Base-by-base conservation (phyloP, 2,797 vertebrate genomes). In the Sitta carolinensis region DNA sequence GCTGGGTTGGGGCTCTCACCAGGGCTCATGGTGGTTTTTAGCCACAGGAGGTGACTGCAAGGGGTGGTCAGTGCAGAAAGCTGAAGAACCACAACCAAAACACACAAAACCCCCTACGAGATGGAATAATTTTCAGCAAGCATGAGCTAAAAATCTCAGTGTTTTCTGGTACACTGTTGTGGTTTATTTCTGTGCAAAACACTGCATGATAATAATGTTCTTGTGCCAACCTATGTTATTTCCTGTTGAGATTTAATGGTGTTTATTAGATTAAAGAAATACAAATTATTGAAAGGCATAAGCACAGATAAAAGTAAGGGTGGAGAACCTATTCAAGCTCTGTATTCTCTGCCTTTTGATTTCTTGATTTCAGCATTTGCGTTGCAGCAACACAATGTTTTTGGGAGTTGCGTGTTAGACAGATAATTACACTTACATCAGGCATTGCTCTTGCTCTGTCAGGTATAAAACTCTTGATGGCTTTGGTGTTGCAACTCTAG, bases 231-330 rank as follows among this genome's bases (percentile, higher is more conserved):
- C 72, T 57, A 7, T 67, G 61, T 22, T 68, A 87, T 36, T 62
- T 51, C 61, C 50, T 70, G 42, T 89, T 92, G 87, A 87, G 89
- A 80, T 83, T 77, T 80, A 83, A 66, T 77, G 42, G 30, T 51
- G 30, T 76, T 92, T 89, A 81, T 94, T 87, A 93, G 74, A 91
- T 89, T 91, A 59, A 70, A 77, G 52, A 87, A 94, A 67, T 45
- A 76, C 4, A 74, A 78, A 90, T 77, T 89, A 43, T 85, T 78
- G 69, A 66, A 90, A 90, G 32, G 16, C 2, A 1, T 62, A 79
- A 86, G 22, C 51, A 72, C 13, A 64, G n/a, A 54, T 23, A 72
- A 83, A 94, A 85, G 30, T 58, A 84, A 78, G 13, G 26, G 54
- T 77, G 69, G 83, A 94, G 26, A 70, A 57, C 74, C 26, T 80